Evolutionary conservation across 2,888 invertebrate genomes (phyloP).

Genomic region (Linnaemya vulpina): DNA sequence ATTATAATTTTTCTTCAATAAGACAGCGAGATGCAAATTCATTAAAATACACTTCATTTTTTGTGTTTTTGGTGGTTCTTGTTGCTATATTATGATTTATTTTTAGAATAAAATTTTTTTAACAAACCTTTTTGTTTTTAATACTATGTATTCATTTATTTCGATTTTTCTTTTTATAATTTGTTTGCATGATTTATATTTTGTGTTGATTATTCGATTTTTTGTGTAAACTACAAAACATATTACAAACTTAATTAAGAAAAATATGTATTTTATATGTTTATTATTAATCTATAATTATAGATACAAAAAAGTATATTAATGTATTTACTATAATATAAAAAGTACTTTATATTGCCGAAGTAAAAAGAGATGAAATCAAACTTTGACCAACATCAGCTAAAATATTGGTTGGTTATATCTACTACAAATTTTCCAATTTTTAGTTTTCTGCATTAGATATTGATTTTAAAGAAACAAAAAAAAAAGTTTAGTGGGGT

Average conservation of each 20-base stretch:
- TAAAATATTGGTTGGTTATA: background rate
- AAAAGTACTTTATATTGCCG: constrained; percentile 65
- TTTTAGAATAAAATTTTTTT: constrained; percentile 46
- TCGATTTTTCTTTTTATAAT: constrained; percentile 23
- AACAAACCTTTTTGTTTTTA: constrained; percentile 48
- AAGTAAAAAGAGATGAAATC: constrained; percentile 28
- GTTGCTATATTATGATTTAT: constrained; percentile 45
- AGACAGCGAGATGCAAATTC: constrained; percentile 9
- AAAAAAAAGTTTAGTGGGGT: background rate
- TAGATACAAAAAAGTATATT: constrained; percentile 43
- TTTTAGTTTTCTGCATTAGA: background rate
- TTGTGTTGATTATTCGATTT: constrained; percentile 31
- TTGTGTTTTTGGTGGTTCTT: constrained; percentile 51
- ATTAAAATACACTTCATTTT: constrained; percentile 32
- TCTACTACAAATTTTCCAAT: no score
- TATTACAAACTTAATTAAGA: constrained; percentile 42
- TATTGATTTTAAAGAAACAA: background rate
- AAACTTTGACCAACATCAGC: constrained; percentile 8
- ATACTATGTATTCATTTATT: constrained; percentile 43
- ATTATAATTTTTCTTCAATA: constrained; percentile 7
- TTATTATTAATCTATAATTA: constrained; percentile 41
- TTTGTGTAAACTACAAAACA: constrained; percentile 43
- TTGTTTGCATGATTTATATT: constrained; percentile 17
- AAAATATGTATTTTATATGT: constrained; percentile 1
- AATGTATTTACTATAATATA: constrained; percentile 33